phyloP scores from a whole-genome alignment of 1,140 invertebrate species.

The Calliopsis andreniformis region DNA sequence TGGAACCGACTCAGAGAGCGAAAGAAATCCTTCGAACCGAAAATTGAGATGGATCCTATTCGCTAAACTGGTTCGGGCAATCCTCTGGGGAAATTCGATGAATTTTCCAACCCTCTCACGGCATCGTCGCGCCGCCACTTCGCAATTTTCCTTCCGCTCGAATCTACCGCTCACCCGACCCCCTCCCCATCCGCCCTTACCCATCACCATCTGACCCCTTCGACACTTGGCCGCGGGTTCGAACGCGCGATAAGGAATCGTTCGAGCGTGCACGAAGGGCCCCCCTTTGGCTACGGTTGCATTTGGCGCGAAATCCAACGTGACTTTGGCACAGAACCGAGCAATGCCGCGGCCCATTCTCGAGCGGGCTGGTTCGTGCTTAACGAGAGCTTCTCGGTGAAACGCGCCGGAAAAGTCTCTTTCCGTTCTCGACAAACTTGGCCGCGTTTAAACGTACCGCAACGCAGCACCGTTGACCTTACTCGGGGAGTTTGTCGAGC shows the following conservation, averaged over 20 bases:
- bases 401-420: conserved; percentile 35
- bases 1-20: not conserved
- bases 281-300: conserved; percentile 18
- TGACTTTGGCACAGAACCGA: conserved; percentile 51
- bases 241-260: conserved; percentile 29
- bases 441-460: conserved; percentile 24
- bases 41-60: conserved; percentile 40
- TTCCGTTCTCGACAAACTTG: conserved; percentile 1
- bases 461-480: not conserved
- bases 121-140: conserved; percentile 18
- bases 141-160: conserved; percentile 22
- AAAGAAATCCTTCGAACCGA: conserved; percentile 29
- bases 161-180: not conserved
- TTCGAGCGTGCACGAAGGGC: conserved; percentile 20
- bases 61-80: conserved; percentile 26
- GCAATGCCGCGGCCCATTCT: conserved; percentile 31
- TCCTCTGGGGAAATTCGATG: conserved; percentile 49
- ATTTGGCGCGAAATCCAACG: conserved; percentile 63
- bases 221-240: not conserved
- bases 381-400: conserved; percentile 53
- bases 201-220: no score
- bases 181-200: no score
- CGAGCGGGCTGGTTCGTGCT: conserved; percentile 49
- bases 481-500: not conserved
- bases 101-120: conserved; percentile 9